Conservation (phyloP, 37 sponge, comb jelly and placozoan genomes). For the Hormiphora californensis region DNA sequence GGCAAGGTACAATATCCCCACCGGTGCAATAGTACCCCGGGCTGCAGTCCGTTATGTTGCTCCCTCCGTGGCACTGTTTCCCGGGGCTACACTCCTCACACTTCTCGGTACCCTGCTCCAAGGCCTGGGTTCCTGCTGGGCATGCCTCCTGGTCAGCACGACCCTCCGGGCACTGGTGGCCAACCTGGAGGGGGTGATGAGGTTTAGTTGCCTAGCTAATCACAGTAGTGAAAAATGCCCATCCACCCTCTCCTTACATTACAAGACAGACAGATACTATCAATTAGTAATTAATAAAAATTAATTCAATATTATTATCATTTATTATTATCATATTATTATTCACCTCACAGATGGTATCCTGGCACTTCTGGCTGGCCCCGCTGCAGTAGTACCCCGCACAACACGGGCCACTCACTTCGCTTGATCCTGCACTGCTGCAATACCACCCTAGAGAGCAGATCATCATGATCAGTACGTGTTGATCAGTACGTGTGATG, state of each 20-base stretch:
- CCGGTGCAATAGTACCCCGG: slow-evolving; percentile 37
- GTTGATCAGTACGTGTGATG: no score
- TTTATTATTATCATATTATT: no score
- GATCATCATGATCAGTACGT: no score
- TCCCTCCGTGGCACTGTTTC: slow-evolving; percentile 38
- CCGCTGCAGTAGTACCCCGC: slow-evolving; percentile 54
- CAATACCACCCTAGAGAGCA: slow-evolving; percentile 45
- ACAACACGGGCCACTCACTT: slow-evolving; percentile 47
- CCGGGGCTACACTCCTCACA: slow-evolving; percentile 17
- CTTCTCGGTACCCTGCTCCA: not conserved
- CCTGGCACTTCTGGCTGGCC: not conserved
- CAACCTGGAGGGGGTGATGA: no score
- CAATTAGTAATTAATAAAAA: no score
- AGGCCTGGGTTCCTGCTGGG: slow-evolving; percentile 38
- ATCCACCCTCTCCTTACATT: no score
- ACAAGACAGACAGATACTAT: no score
- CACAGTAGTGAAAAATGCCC: no score
- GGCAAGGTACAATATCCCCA: not conserved
- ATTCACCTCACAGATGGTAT: slow-evolving; percentile 32
- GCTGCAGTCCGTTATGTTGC: not conserved
- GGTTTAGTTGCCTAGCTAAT: no score
- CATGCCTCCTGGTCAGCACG: not conserved
- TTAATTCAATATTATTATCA: no score
- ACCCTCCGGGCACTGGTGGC: slow-evolving; percentile 23
- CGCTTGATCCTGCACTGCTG: not conserved